Conservation (phyloP, 2,113 vertebrate species). For the Neogobius melanostomus region DNA sequence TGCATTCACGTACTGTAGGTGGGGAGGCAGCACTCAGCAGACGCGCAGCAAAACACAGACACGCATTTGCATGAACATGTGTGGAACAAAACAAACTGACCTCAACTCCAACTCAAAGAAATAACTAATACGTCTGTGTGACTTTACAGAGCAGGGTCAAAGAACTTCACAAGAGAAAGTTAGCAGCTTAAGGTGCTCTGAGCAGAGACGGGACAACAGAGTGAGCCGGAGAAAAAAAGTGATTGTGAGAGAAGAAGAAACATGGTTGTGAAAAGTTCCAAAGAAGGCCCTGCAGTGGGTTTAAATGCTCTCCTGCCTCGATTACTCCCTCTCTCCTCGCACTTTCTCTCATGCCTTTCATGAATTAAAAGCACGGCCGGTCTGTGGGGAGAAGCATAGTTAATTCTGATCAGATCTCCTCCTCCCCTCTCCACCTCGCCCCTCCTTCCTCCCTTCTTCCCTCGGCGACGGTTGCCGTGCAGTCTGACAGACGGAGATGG, state of each 20-base stretch:
- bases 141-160: constrained; percentile 54
- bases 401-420: constrained; percentile 82
- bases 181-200: constrained; percentile 17
- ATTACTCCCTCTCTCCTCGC: constrained; percentile 69
- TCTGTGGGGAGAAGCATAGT: constrained; percentile 80
- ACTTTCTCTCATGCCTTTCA: constrained; percentile 77
- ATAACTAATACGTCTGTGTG: constrained; percentile 50
- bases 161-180: constrained; percentile 45
- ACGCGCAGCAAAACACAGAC: constrained; percentile 57
- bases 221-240: constrained; percentile 60
- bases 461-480: constrained; percentile 72
- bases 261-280: constrained; percentile 76
- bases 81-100: constrained; percentile 69
- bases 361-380: constrained; percentile 81
- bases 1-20: constrained; percentile 68
- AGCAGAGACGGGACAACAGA: constrained; percentile 48
- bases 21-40: constrained; percentile 56
- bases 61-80: constrained; percentile 66
- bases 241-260: constrained; percentile 76
- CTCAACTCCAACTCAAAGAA: constrained; percentile 54
- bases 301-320: constrained; percentile 74
- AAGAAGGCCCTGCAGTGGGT: constrained; percentile 76
- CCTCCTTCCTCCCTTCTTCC: constrained; percentile 63
- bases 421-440: constrained; percentile 44
- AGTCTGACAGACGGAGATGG: constrained; percentile 82